Conservation (phyloP, 2,888 invertebrate species). For the Neoascia interrupta region DNA sequence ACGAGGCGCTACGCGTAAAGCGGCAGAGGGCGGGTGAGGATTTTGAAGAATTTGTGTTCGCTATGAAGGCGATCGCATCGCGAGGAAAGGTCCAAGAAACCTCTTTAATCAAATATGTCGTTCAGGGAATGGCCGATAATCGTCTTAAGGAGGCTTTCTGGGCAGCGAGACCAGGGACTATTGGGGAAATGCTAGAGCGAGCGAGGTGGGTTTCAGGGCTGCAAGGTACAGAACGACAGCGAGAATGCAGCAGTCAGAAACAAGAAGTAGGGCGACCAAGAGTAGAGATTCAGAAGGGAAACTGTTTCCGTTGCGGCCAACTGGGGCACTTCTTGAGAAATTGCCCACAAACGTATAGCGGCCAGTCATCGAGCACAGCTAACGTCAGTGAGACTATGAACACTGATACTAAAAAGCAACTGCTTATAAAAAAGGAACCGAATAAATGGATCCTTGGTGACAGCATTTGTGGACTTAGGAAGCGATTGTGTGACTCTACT, state of each 20-base stretch:
- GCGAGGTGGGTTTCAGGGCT: neutral
- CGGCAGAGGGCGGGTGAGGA: neutral
- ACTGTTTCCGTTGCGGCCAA: neutral
- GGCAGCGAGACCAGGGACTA: neutral
- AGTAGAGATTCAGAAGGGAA: neutral
- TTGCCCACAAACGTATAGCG: no score
- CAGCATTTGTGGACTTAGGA: slow-evolving; percentile 5
- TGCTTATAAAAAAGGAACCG: neutral
- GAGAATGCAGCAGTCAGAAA: neutral
- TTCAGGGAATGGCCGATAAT: slow-evolving; percentile 4
- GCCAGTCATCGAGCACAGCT: no score
- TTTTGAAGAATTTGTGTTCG: slow-evolving; percentile 3
- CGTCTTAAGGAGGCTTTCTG: neutral
- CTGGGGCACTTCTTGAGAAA: slow-evolving; percentile 6
- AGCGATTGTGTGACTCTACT: slow-evolving; percentile 14
- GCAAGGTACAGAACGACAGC: neutral
- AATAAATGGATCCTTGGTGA: neutral
- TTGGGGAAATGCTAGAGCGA: slow-evolving; percentile 3
- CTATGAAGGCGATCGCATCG: slow-evolving; percentile 6
- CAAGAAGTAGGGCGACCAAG: neutral
- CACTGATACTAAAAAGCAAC: no score
- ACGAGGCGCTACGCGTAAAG: neutral
- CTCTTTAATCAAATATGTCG: neutral
- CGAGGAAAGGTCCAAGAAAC: neutral
- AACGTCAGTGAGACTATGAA: no score